Evolutionary conservation across 2,113 vertebrate species (phyloP).

Genomic region (Macquaria ambigua): DNA sequence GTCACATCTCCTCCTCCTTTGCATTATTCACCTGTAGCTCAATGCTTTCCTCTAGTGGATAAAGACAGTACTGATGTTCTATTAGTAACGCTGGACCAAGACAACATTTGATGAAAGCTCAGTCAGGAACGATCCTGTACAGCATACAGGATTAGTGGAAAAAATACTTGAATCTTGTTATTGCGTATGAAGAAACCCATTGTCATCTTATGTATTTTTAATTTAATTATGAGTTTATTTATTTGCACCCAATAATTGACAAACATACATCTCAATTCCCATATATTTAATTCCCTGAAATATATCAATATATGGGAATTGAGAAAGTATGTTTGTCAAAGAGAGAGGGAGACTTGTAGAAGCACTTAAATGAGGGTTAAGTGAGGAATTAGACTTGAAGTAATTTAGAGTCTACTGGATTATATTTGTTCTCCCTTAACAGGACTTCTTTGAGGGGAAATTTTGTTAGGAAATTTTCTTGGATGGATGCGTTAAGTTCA

Average conservation of each 20-base stretch:
- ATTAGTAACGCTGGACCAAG: background rate
- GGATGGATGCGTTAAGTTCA: background rate
- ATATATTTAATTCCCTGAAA: no score
- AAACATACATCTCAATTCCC: no score
- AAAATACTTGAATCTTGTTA: background rate
- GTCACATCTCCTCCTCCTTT: background rate
- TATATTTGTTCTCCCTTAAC: background rate
- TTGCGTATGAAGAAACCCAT: background rate
- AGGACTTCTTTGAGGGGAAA: background rate
- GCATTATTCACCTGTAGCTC: background rate
- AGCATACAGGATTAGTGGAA: no score
- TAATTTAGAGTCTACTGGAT: background rate
- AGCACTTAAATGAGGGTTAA: background rate
- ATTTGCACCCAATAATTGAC: background rate
- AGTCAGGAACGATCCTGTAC: background rate
- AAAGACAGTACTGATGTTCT: background rate
- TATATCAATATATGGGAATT: no score
- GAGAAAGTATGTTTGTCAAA: no score
- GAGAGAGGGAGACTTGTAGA: no score
- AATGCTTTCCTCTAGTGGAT: conserved; percentile 35
- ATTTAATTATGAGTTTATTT: background rate
- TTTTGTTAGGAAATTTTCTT: background rate
- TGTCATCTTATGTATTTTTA: background rate
- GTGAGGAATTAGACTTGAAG: background rate
- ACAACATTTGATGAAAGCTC: background rate